phyloP scores from a whole-genome alignment of 2,888 invertebrate genomes.

The Dolomedes plantarius region DNA sequence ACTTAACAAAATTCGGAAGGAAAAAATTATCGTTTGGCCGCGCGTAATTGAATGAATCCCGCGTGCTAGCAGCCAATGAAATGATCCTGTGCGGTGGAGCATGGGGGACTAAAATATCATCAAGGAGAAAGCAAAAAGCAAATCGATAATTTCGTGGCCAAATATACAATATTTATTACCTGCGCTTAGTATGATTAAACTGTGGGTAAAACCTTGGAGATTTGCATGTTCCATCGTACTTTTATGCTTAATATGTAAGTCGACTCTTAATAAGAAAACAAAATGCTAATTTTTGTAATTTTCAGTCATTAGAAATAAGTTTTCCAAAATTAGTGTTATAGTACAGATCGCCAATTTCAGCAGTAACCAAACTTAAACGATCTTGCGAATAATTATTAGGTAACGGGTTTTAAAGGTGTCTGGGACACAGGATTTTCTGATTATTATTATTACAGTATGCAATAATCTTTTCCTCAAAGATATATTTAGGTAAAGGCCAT shows the following conservation, averaged over 20 bases:
- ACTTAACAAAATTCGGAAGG: not conserved
- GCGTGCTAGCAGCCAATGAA: constrained; percentile 36
- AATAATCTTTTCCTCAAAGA: no score
- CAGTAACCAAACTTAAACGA: no score
- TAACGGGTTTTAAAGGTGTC: no score
- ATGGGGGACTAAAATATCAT: constrained; percentile 18
- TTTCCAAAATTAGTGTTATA: no score
- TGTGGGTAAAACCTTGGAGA: not conserved
- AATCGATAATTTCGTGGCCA: constrained; percentile 51
- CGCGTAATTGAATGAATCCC: constrained; percentile 28
- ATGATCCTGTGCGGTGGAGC: not conserved
- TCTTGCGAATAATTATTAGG: no score
- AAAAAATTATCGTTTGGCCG: not conserved
- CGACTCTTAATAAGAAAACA: no score
- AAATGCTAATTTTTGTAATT: no score
- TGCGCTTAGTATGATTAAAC: constrained; percentile 20
- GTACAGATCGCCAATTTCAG: no score
- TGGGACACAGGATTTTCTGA: no score
- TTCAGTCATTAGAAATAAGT: no score
- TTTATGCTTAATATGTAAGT: not conserved
- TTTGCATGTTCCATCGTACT: not conserved
- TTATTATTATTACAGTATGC: no score
- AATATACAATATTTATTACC: constrained; percentile 41
- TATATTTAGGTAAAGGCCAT: no score
- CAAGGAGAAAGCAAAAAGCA: constrained; percentile 18